phyloP scores from a whole-genome alignment of 2,113 vertebrate genomes.

The Eretmodus cyanostictus region DNA sequence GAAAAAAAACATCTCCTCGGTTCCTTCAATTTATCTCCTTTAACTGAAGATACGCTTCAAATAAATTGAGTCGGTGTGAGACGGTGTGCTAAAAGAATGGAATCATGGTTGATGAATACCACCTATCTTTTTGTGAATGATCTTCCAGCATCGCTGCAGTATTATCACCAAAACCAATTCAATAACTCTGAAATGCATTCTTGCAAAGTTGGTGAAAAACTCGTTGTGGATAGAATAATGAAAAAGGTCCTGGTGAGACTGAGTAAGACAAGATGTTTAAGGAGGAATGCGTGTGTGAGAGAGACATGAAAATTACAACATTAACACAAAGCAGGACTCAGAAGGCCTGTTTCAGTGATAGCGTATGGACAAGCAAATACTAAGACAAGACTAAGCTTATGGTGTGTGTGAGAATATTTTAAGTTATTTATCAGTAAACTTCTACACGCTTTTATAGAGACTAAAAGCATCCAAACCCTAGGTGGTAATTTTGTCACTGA shows the following conservation, averaged over 20 bases:
- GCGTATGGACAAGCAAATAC: background rate
- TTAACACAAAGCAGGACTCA: background rate
- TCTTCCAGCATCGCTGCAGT: background rate
- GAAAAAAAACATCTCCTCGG: background rate
- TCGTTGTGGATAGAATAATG: background rate
- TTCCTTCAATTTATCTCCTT: background rate
- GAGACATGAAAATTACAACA: background rate
- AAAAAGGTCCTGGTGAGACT: constrained; percentile 15
- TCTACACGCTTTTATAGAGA: background rate
- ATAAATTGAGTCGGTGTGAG: background rate
- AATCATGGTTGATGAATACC: background rate
- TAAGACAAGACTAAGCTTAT: background rate
- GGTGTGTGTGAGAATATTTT: background rate
- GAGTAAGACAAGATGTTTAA: constrained; percentile 53
- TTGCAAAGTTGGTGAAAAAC: background rate
- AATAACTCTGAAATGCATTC: background rate
- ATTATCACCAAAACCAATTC: background rate
- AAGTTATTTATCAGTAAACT: background rate
- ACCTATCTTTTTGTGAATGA: background rate
- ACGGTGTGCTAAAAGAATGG: background rate
- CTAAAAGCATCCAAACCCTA: background rate
- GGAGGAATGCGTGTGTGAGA: constrained; percentile 22
- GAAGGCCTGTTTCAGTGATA: background rate
- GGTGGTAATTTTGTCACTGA: background rate
- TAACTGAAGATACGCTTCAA: background rate